phyloP scores from a whole-genome alignment of 2,113 vertebrate genomes.

The Heterotis niloticus region DNA sequence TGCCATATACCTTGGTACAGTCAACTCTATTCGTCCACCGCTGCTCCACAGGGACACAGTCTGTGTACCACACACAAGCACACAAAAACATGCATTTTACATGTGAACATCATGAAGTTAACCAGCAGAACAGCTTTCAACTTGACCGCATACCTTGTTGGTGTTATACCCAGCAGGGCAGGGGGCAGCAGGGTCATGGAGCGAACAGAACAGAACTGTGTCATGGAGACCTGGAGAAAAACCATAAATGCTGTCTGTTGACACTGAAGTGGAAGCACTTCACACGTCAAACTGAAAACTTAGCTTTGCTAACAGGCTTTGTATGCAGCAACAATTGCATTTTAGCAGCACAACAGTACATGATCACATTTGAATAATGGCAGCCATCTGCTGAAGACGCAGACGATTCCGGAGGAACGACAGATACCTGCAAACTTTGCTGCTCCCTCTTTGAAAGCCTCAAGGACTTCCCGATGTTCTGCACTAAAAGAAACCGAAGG shows the following conservation, averaged over 20 bases:
- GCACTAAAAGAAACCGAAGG: slow-evolving; percentile 60
- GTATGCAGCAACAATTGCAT: background rate
- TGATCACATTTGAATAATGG: background rate
- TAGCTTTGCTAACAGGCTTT: background rate
- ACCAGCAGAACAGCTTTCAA: no score
- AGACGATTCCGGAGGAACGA: background rate
- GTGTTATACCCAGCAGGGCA: slow-evolving; percentile 80
- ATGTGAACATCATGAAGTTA: background rate
- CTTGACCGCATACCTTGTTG: slow-evolving; percentile 73
- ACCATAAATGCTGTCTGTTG: background rate
- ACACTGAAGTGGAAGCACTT: background rate
- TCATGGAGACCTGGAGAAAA: slow-evolving; percentile 79
- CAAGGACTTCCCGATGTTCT: slow-evolving; percentile 87
- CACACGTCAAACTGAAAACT: background rate
- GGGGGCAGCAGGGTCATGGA: slow-evolving; percentile 72
- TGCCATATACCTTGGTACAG: slow-evolving; percentile 80
- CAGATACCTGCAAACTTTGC: slow-evolving; percentile 83
- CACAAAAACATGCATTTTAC: background rate
- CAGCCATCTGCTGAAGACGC: background rate
- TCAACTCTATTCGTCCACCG: slow-evolving; percentile 86
- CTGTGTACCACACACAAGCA: slow-evolving; percentile 49
- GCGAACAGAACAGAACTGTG: slow-evolving; percentile 78
- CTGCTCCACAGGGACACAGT: slow-evolving; percentile 86
- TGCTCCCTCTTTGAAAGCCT: slow-evolving; percentile 85
- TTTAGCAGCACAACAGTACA: background rate